Conservation (phyloP, 35 echinoderm and acorn worm genomes). For the Stichopus chloronotus region DNA sequence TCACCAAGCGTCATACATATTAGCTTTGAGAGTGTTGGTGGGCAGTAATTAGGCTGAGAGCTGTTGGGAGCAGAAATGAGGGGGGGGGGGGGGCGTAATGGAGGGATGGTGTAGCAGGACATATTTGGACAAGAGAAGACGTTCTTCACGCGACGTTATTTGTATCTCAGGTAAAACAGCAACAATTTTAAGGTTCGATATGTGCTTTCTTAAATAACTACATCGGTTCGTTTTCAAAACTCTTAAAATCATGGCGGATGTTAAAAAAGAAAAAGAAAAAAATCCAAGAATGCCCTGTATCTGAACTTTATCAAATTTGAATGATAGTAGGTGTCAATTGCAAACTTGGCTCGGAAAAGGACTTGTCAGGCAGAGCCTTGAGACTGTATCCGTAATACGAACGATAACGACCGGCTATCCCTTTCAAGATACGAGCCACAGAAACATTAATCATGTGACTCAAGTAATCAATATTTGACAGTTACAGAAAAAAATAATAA, state of each 20-base stretch:
- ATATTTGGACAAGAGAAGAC: no score
- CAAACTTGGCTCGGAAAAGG: neutral
- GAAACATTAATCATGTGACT: neutral
- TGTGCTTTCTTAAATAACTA: no score
- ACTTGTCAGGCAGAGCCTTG: neutral
- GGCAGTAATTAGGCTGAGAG: no score
- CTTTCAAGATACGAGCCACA: conserved; percentile 27
- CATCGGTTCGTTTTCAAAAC: no score
- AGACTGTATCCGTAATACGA: neutral
- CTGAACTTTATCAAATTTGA: neutral
- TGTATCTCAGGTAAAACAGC: no score
- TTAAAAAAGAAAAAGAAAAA: no score
- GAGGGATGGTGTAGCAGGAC: neutral
- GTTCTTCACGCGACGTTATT: no score
- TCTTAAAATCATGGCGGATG: no score
- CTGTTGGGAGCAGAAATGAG: neutral
- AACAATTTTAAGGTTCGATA: no score
- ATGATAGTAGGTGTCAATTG: neutral
- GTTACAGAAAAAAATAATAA: neutral
- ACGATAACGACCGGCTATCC: neutral
- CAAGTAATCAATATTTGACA: neutral
- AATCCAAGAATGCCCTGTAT: no score
- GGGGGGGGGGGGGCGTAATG: neutral
- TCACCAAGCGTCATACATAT: no score
- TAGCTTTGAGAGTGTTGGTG: no score